phyloP scores from a whole-genome alignment of 2,113 vertebrate genomes.

The Tor tambroides region DNA sequence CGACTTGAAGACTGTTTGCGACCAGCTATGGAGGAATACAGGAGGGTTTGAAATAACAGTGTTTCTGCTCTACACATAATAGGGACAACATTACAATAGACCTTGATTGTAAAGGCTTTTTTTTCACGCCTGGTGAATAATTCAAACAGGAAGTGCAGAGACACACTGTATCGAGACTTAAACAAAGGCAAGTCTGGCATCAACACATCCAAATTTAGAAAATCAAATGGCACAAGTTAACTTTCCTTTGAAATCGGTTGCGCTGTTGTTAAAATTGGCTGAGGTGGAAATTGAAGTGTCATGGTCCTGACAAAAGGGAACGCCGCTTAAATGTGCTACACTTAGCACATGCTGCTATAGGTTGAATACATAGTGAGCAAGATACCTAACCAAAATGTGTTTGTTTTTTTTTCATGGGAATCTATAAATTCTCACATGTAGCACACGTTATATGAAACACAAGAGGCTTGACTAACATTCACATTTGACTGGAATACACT shows the following conservation, averaged over 20 bases:
- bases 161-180: background rate
- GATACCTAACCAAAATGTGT: background rate
- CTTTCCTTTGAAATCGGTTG: background rate
- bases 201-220: conserved; percentile 3
- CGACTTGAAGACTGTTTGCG: background rate
- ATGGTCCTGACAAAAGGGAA: background rate
- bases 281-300: conserved; percentile 19
- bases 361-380: background rate
- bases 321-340: too few species aligned
- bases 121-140: conserved; percentile 10
- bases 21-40: background rate
- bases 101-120: conserved; percentile 8
- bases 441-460: background rate
- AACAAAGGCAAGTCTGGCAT: background rate
- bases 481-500: background rate
- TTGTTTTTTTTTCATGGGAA: background rate
- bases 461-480: too few species aligned
- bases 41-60: background rate
- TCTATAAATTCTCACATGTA: background rate
- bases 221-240: background rate
- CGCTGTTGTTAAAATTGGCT: background rate
- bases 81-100: conserved; percentile 22
- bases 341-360: too few species aligned
- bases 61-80: conserved; percentile 2
- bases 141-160: conserved; percentile 3